Conservation (phyloP, 2,888 invertebrate species). For the Siphlonurus alternatus region DNA sequence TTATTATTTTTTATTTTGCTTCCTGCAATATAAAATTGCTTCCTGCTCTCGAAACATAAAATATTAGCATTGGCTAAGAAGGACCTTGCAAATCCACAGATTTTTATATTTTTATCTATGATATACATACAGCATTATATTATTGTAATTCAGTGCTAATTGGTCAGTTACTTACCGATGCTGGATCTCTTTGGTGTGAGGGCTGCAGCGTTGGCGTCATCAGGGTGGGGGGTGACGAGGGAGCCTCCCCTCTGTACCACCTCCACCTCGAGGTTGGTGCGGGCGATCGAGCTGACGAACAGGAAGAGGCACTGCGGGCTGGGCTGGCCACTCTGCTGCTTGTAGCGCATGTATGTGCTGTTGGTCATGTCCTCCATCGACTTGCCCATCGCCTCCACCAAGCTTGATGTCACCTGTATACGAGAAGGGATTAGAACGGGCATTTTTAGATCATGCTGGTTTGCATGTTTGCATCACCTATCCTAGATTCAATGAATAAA, state of each 20-base stretch:
- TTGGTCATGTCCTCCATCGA: constrained; percentile 90
- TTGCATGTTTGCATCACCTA: too few relatives aligned
- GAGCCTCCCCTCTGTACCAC: constrained; percentile 76
- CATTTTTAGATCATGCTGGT: too few relatives aligned
- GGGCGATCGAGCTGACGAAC: constrained; percentile 74
- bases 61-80: too few relatives aligned
- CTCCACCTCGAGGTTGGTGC: constrained; percentile 87
- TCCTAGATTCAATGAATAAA: too few relatives aligned
- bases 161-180: constrained; percentile 37
- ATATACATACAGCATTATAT: too few relatives aligned
- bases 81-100: too few relatives aligned
- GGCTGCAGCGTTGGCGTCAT: constrained; percentile 22
- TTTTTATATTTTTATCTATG: too few relatives aligned
- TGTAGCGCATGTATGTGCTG: constrained; percentile 65
- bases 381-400: constrained; percentile 77
- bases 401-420: constrained; percentile 46
- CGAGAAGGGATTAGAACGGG: too few relatives aligned
- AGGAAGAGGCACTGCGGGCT: constrained; percentile 62
- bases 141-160: background rate
- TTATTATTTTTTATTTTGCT: too few relatives aligned
- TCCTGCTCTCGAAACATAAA: too few relatives aligned
- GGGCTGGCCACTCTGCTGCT: constrained; percentile 44
- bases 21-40: too few relatives aligned
- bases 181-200: constrained; percentile 64
- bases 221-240: constrained; percentile 31